Evolutionary conservation across 2,113 vertebrate genomes (phyloP).

Genomic region (Corythornis cristatus): DNA sequence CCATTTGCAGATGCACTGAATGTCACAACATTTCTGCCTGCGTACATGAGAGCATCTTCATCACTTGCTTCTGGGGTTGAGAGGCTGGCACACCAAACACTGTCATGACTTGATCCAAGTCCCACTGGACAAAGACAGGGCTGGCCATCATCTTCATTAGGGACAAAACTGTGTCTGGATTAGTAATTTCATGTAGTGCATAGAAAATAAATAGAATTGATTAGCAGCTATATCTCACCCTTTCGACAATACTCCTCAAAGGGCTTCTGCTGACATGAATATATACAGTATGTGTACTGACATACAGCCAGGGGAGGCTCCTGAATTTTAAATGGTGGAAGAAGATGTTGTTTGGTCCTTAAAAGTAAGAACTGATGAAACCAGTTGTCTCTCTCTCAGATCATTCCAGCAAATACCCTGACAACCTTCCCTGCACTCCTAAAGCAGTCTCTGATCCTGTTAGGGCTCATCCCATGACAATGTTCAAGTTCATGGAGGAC

Average conservation of each 20-base stretch:
- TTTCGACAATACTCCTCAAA: background rate
- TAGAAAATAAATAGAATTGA: background rate
- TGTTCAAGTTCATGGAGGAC: background rate
- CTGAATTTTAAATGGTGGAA: background rate
- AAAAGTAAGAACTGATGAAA: background rate
- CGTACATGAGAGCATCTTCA: background rate
- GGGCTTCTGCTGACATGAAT: background rate
- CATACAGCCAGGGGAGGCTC: background rate
- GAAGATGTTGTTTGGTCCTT: background rate
- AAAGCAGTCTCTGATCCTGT: background rate
- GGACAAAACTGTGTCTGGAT: background rate
- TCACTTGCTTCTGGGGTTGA: background rate
- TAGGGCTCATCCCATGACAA: background rate
- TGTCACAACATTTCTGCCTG: conserved; percentile 44
- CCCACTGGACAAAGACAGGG: background rate
- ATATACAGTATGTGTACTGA: background rate
- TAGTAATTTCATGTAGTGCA: background rate
- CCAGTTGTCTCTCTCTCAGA: background rate
- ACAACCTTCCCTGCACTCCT: background rate
- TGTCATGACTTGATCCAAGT: background rate
- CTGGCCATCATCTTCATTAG: background rate
- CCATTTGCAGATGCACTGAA: conserved; percentile 14
- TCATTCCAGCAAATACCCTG: background rate
- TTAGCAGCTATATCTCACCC: background rate
- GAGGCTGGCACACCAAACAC: background rate